phyloP scores from a whole-genome alignment of 2,888 invertebrate species.

The Polietes domitor region DNA sequence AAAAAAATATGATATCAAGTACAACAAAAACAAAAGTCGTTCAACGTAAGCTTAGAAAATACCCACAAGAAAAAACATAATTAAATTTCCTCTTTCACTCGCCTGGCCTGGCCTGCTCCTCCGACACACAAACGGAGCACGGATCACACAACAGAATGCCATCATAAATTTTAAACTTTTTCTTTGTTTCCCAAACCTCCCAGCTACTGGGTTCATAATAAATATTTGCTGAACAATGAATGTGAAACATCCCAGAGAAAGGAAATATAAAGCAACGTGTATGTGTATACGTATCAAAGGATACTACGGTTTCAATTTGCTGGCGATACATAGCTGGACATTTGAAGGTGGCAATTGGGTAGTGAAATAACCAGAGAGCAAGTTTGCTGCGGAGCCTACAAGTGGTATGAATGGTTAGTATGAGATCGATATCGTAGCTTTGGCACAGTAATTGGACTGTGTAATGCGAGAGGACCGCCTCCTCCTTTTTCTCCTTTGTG shows the following conservation, averaged over 20 bases:
- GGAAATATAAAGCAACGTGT: background rate
- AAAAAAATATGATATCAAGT: conserved; percentile 28
- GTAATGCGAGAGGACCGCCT: no score
- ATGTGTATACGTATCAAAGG: background rate
- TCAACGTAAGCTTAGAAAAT: conserved; percentile 2
- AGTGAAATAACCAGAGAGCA: no score
- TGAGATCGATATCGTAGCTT: no score
- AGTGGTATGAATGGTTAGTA: no score
- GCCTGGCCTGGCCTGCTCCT: conserved; percentile 4
- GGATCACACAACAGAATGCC: background rate
- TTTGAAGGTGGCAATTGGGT: no score
- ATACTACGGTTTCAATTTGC: background rate
- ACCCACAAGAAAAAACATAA: conserved; percentile 40
- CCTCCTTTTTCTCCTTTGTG: no score
- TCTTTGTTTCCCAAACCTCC: background rate
- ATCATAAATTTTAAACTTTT: conserved; percentile 15
- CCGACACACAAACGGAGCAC: background rate
- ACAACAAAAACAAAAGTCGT: conserved; percentile 17
- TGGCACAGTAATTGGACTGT: no score
- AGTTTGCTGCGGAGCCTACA: no score
- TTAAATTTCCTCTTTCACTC: conserved; percentile 40
- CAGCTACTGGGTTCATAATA: background rate
- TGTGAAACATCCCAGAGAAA: background rate
- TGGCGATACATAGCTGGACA: no score
- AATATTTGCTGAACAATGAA: background rate